Evolutionary conservation across 2,113 vertebrate species (phyloP).

Genomic region (Empidonax traillii): DNA sequence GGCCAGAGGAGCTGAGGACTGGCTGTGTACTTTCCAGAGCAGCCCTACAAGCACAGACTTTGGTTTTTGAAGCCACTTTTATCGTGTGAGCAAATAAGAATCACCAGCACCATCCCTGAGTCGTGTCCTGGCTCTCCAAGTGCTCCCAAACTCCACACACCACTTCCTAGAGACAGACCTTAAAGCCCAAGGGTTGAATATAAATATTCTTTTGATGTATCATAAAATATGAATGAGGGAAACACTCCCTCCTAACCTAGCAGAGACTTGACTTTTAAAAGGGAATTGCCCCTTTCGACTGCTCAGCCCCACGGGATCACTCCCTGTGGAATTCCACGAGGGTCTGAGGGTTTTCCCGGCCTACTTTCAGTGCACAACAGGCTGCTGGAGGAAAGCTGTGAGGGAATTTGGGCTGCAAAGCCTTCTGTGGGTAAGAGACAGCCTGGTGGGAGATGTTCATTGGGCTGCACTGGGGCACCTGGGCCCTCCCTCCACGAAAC

Average conservation of each 20-base stretch:
- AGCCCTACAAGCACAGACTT: neutral
- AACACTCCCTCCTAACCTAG: neutral
- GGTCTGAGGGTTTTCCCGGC: neutral
- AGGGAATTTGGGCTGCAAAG: neutral
- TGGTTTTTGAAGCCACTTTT: neutral
- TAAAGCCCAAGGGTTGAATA: neutral
- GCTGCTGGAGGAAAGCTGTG: neutral
- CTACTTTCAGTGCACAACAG: neutral
- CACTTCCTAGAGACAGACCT: neutral
- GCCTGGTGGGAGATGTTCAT: fast-evolving
- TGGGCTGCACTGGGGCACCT: neutral
- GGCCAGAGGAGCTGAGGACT: neutral
- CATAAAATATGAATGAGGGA: neutral
- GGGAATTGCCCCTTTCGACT: neutral
- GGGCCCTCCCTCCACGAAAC: neutral
- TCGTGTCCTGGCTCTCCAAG: fast-evolving
- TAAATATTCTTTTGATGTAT: neutral
- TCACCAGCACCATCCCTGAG: neutral
- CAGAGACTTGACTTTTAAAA: neutral
- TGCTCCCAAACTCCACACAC: fast-evolving
- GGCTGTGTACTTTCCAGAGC: neutral
- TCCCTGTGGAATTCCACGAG: neutral
- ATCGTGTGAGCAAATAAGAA: fast-evolving
- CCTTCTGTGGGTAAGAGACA: neutral
- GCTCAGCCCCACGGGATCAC: neutral